These are phyloP conservation scores for Mythimna impura DNA, from an alignment of 2,888 invertebrate genomes.

Conservation along the genomic window DNA sequence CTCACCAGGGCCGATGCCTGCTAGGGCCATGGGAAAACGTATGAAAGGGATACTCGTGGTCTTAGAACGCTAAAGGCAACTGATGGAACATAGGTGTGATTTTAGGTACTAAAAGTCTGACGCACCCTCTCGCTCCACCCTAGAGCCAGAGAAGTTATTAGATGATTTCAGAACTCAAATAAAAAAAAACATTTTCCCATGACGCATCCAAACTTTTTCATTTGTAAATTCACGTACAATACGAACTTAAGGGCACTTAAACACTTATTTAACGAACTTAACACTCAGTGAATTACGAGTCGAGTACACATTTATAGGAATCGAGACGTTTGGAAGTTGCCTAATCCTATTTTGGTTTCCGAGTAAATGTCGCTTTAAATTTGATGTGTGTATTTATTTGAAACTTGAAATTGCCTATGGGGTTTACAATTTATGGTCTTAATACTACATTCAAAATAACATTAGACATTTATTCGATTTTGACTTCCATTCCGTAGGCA, in stretches of 20 bases:
- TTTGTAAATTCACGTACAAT: conserved; percentile 49
- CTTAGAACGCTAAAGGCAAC: too few species aligned
- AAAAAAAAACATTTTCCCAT: neutral
- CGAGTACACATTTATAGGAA: conserved; percentile 73
- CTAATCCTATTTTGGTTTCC: conserved; percentile 69
- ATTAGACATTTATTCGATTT: too few species aligned
- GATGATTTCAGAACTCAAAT: too few species aligned
- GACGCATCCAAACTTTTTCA: conserved; percentile 38
- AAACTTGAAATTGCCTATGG: neutral
- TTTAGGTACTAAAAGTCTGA: too few species aligned
- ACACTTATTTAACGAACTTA: conserved; percentile 80
- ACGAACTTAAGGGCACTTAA: conserved; percentile 76
- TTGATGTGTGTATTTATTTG: conserved; percentile 24
- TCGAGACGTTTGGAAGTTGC: conserved; percentile 60
- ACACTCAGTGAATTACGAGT: conserved; percentile 73
- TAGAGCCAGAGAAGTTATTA: too few species aligned
- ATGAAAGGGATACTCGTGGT: too few species aligned
- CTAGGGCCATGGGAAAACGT: too few species aligned
- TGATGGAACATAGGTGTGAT: too few species aligned
- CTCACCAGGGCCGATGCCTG: too few species aligned
- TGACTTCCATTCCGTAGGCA: too few species aligned
- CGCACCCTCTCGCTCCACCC: rapidly evolving
- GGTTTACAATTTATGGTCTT: neutral
- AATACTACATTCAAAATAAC: too few species aligned
- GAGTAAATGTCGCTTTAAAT: conserved; percentile 45